Evolutionary conservation across 2,888 invertebrate genomes (phyloP).

Genomic region (Scaptodrosophila latifasciaeformis): DNA sequence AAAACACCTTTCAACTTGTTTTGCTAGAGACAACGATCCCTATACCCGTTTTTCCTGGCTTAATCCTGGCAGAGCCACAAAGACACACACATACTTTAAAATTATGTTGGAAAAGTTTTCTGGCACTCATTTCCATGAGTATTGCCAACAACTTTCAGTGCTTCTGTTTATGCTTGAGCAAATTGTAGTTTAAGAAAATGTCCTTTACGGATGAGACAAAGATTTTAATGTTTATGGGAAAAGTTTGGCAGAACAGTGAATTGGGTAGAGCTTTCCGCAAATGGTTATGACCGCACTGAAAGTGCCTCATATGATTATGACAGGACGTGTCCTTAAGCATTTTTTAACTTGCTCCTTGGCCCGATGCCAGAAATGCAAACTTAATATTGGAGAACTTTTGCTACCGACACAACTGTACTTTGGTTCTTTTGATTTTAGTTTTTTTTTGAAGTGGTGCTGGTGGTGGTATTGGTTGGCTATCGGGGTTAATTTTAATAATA

Average conservation of each 20-base stretch:
- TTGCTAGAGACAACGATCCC: background rate
- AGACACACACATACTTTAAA: slow-evolving; percentile 23
- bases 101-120: slow-evolving; percentile 44
- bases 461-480: too few relatives aligned
- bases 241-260: slow-evolving; percentile 59
- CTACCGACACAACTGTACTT: too few relatives aligned
- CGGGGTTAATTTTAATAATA: too few relatives aligned
- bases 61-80: slow-evolving; percentile 48
- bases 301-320: slow-evolving; percentile 23
- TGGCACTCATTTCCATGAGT: slow-evolving; percentile 40
- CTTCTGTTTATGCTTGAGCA: slow-evolving; percentile 35
- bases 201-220: slow-evolving; percentile 49
- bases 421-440: background rate
- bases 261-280: slow-evolving; percentile 47
- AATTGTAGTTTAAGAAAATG: slow-evolving; percentile 67
- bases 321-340: too few relatives aligned
- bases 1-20: slow-evolving; percentile 40
- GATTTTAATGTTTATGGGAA: slow-evolving; percentile 70
- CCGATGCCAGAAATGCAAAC: too few relatives aligned
- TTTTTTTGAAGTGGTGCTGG: too few relatives aligned
- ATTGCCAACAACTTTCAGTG: slow-evolving; percentile 58
- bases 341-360: too few relatives aligned
- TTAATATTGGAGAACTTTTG: too few relatives aligned
- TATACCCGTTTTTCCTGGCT: slow-evolving; percentile 9
- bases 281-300: too few relatives aligned